These are phyloP conservation scores for Graphium colonna DNA, from an alignment of 2,888 invertebrate species.

Conservation along the genomic window DNA sequence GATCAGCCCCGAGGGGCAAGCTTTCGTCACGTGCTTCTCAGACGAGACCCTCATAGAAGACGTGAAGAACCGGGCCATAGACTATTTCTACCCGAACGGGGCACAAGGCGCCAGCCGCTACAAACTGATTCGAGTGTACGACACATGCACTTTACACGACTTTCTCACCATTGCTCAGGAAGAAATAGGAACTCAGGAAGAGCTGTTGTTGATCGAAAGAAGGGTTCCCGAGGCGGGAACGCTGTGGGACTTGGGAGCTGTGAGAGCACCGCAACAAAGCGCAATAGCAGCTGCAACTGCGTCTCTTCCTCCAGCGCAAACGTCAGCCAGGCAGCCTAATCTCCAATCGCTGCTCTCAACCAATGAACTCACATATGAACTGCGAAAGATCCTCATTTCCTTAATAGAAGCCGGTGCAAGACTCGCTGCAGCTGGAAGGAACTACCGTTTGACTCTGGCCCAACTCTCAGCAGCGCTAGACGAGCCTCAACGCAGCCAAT, in stretches of 20 bases:
- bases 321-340: conserved; percentile 57
- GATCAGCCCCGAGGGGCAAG: conserved; percentile 63
- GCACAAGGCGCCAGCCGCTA: conserved; percentile 56
- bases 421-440: conserved; percentile 62
- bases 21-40: conserved; percentile 52
- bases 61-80: conserved; percentile 60
- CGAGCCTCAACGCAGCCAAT: conserved; percentile 46
- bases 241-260: conserved; percentile 65
- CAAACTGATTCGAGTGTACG: conserved; percentile 62
- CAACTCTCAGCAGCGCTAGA: conserved; percentile 63
- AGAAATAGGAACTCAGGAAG: conserved; percentile 58
- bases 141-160: conserved; percentile 61
- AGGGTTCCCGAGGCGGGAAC: conserved; percentile 60
- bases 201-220: conserved; percentile 59
- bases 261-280: conserved; percentile 59
- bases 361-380: conserved; percentile 63
- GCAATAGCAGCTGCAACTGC: conserved; percentile 69
- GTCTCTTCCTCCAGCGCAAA: conserved; percentile 53
- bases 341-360: conserved; percentile 66
- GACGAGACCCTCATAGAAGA: conserved; percentile 67
- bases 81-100: conserved; percentile 65
- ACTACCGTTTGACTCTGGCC: conserved; percentile 59
- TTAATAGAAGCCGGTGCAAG: conserved; percentile 68
- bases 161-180: conserved; percentile 63
- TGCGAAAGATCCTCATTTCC: conserved; percentile 67